Base-by-base conservation (phyloP, 2,113 vertebrate genomes). In the Grammomys surdaster region DNA sequence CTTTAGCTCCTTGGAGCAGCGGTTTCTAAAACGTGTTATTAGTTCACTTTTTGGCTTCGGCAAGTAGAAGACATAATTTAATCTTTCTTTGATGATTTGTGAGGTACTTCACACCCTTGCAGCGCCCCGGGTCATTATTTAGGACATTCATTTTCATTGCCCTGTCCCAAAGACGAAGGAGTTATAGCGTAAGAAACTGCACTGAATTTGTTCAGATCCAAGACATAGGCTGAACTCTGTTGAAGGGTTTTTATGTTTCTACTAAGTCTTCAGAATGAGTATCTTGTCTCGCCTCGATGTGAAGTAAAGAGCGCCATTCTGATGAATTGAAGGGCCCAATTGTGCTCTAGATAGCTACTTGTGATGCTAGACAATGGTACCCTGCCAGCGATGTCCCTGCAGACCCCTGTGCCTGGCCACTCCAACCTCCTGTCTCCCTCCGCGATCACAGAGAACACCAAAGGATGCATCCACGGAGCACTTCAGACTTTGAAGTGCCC, bases 51-150 rank as follows among this genome's bases (percentile, higher is more conserved):
- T 51, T 95, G 94, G 91, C 89, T 97, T 88, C 75, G 46, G 84
- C 95, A 94, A 95, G 70, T 95, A 88, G 3, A 11, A 84, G 85
- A 90, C 75, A 91, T 97, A 95, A 97, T 97, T 97, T 96, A 93
- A 95, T 96, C 89, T 91, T 91, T 72, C 92, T 96, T 9, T 94
- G 94, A 95, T 96, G 96, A 97, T 96, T 97, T 97, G 93, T 96
- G 89, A 94, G 87, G 87, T 40, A 84, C 90, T 96, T 98, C 93
- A 95, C 70, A 82, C 92, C 51, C 85, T 96, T 43, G 46, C 91
- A 22, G 69, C 0, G n/a, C 92, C 94, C 95, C 8, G 0, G 90
- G 93, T 96, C 95, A 95, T 97, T 91, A 93, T 96, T 96, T 81
- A 94, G 91, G 86, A 84, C 93, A 93, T 94, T 98, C 78, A 12